Conservation (phyloP, 2,113 vertebrate genomes). For the Oenanthe oenanthe region DNA sequence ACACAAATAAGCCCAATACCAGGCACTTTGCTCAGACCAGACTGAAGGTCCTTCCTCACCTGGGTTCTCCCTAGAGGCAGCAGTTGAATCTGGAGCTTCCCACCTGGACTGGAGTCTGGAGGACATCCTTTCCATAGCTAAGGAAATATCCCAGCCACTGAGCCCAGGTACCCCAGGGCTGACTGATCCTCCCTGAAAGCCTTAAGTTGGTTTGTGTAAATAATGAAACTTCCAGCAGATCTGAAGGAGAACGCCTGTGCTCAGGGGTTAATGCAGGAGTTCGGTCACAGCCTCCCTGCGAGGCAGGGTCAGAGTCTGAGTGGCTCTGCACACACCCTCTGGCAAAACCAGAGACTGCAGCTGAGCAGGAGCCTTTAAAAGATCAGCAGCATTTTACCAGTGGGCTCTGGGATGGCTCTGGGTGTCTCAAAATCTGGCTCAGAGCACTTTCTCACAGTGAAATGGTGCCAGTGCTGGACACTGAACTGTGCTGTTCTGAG, state of each 20-base stretch:
- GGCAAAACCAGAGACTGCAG: background rate
- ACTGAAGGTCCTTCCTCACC: background rate
- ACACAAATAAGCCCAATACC: background rate
- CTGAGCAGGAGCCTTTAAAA: background rate
- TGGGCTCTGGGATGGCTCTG: background rate
- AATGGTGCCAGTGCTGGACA: background rate
- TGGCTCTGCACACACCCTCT: background rate
- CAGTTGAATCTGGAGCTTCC: background rate
- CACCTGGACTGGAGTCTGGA: background rate
- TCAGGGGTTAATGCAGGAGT: background rate
- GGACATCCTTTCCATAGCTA: background rate
- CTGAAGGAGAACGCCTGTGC: background rate
- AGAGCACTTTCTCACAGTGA: background rate
- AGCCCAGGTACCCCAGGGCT: fast-evolving
- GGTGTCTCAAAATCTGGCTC: background rate
- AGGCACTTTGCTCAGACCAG: background rate
- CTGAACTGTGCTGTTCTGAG: background rate
- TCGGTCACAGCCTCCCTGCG: background rate
- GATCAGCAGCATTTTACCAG: background rate
- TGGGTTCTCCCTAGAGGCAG: background rate
- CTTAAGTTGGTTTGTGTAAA: background rate
- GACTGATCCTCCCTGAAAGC: background rate
- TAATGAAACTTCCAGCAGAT: background rate
- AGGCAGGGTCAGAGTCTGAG: background rate
- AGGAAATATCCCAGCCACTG: background rate